Evolutionary conservation across 2,113 vertebrate genomes (phyloP).

Genomic region (Gopherus evgoodei): DNA sequence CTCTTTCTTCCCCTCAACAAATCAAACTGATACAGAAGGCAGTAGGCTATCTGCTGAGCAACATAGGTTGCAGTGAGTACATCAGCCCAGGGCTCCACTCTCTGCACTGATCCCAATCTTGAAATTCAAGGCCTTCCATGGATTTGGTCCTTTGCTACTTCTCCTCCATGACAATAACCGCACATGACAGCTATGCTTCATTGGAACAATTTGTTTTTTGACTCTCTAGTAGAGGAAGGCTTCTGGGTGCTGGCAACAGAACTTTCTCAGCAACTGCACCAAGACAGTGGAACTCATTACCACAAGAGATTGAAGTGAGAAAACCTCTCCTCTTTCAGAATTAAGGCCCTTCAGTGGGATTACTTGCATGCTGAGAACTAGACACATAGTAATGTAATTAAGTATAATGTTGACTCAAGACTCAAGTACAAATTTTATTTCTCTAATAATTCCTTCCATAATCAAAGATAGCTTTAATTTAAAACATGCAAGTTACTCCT

Average conservation of each 20-base stretch:
- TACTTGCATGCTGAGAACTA: not conserved
- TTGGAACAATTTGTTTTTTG: not conserved
- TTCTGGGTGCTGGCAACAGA: not conserved
- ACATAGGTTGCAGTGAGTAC: not conserved
- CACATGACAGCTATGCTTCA: not conserved
- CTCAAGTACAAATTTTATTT: accelerated
- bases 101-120: not conserved
- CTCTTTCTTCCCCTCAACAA: not conserved
- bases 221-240: not conserved
- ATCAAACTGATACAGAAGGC: not conserved
- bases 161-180: not conserved
- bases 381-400: not conserved
- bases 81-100: not conserved
- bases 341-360: not conserved
- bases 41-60: not conserved
- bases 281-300: too few species aligned
- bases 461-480: not conserved
- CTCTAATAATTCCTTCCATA: not conserved
- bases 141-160: not conserved
- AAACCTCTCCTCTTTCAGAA: not conserved
- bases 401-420: not conserved
- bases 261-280: not conserved
- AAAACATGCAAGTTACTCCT: not conserved
- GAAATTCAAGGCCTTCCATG: not conserved
- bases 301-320: accelerated